Percentiles rank a stretch among this genome's conserved stretches.
phyloP scores from a whole-genome alignment of 2,113 vertebrate genomes.

The Phocoena sinus region DNA sequence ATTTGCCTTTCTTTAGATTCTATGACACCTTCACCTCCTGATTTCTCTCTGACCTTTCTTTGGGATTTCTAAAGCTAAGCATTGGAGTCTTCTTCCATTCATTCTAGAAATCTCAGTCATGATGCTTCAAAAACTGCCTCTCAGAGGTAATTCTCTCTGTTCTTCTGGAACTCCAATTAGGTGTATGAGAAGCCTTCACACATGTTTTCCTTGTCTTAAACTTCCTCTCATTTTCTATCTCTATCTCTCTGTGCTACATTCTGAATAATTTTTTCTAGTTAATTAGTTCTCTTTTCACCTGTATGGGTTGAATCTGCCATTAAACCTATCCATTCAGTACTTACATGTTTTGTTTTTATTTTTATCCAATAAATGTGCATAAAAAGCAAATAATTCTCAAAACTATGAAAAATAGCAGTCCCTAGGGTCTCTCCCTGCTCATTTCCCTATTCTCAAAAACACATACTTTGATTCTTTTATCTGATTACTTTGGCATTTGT shows the following conservation, averaged over 20 bases:
- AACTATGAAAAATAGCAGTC: neutral
- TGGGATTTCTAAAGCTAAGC: neutral
- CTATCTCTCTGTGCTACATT: neutral
- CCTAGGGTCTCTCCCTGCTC: neutral
- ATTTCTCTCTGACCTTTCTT: neutral
- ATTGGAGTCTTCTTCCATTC: neutral
- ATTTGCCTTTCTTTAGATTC: neutral
- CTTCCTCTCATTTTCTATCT: neutral
- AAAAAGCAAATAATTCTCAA: neutral
- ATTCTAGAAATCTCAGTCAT: neutral
- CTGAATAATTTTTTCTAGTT: neutral
- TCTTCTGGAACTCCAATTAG: neutral
- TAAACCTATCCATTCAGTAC: neutral
- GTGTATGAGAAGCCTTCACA: neutral
- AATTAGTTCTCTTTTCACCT: neutral
- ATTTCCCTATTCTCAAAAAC: neutral
- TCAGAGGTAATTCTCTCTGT: neutral
- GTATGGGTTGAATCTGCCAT: neutral
- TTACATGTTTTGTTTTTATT: neutral
- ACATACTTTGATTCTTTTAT: neutral
- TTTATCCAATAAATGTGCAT: neutral
- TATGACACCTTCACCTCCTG: neutral
- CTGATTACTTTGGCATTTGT: neutral
- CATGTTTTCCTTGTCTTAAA: accelerated
- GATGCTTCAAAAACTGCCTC: neutral